Conservation (phyloP, 2,113 vertebrate species). For the Halichoerus grypus region DNA sequence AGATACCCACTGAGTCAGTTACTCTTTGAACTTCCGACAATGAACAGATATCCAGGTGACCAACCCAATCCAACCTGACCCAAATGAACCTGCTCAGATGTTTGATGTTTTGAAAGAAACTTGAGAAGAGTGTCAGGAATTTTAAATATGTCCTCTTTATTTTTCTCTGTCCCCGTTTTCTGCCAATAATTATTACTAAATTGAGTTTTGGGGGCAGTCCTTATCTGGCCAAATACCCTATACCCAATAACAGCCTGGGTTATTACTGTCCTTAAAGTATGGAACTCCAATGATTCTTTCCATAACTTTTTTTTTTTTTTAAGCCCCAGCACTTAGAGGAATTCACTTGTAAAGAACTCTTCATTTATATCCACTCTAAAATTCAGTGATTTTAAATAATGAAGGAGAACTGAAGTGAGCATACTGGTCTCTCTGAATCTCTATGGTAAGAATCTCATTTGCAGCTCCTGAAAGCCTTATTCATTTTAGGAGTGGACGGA, state of each 20-base stretch:
- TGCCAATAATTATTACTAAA: conserved; percentile 21
- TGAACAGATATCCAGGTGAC: neutral
- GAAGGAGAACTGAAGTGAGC: neutral
- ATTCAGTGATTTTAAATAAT: conserved; percentile 13
- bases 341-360: neutral
- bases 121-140: conserved; percentile 34
- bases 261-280: neutral
- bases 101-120: neutral
- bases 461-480: neutral
- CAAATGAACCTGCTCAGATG: neutral
- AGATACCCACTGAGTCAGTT: neutral
- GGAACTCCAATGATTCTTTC: neutral
- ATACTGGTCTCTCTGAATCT: neutral
- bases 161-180: neutral
- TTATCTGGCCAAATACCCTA: neutral
- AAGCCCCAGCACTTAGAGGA: neutral
- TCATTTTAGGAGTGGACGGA: neutral
- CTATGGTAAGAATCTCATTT: neutral
- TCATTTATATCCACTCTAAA: conserved; percentile 11
- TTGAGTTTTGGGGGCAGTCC: conserved; percentile 9
- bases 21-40: conserved; percentile 35
- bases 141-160: conserved; percentile 20
- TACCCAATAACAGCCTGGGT: neutral
- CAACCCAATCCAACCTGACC: neutral
- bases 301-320: neutral